Percentiles rank a stretch among this genome's conserved stretches.
These are phyloP conservation scores for Pantherophis vulpinus DNA, from an alignment of 2,797 vertebrate species.

Conservation along the genomic window DNA sequence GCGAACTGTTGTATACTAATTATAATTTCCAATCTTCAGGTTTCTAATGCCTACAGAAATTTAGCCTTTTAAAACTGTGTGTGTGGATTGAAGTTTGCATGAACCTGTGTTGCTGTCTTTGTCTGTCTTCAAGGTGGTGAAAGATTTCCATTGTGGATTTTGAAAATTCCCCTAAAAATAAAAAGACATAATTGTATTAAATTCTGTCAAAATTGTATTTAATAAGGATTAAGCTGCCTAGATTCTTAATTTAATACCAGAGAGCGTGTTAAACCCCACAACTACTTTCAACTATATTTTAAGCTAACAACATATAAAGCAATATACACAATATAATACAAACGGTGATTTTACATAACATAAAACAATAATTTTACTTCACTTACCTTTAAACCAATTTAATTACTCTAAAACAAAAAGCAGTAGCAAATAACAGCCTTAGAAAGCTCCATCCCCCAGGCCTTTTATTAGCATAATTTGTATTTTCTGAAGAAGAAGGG, in stretches of 20 bases:
- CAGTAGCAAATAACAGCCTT: background rate
- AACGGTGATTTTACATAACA: background rate
- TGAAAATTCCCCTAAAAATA: background rate
- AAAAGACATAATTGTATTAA: background rate
- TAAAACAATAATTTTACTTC: constrained; percentile 3
- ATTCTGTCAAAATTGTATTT: background rate
- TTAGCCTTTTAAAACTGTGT: background rate
- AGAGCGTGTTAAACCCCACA: background rate
- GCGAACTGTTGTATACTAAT: background rate
- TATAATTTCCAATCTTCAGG: background rate
- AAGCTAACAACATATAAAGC: background rate
- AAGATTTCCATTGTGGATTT: background rate
- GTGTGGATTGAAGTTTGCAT: background rate
- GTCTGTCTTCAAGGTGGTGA: background rate
- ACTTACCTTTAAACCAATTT: background rate
- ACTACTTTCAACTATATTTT: background rate
- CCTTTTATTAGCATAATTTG: background rate
- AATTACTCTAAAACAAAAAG: background rate
- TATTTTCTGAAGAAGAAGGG: background rate
- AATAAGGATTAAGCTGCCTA: background rate
- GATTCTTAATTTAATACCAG: background rate
- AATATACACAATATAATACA: background rate
- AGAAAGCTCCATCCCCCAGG: background rate
- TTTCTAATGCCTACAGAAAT: background rate
- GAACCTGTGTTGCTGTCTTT: background rate